Evolutionary conservation across 2,113 vertebrate genomes (phyloP).

Genomic region (Corvus hawaiiensis): DNA sequence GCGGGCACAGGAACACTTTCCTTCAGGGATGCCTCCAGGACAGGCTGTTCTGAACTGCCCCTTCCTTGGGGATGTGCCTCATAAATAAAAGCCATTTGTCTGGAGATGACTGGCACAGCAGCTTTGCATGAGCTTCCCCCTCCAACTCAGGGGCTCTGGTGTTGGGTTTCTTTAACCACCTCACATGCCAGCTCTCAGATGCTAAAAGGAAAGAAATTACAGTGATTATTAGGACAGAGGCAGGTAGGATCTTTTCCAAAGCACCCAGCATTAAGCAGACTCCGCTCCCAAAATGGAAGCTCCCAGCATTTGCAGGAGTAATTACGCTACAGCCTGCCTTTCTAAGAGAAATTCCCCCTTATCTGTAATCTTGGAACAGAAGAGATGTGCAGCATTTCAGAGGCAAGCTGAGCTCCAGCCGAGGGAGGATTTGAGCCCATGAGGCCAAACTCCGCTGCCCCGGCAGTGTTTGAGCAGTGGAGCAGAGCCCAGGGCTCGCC

Average conservation of each 20-base stretch:
- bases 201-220: not conserved
- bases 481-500: not conserved
- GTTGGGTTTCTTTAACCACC: not conserved
- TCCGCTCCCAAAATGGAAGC: not conserved
- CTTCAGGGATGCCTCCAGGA: not conserved
- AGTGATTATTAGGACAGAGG: not conserved
- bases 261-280: not conserved
- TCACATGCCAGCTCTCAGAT: not conserved
- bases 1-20: accelerated
- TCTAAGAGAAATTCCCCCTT: not conserved
- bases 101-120: not conserved
- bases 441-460: not conserved
- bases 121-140: not conserved
- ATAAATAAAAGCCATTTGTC: not conserved
- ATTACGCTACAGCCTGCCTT: not conserved
- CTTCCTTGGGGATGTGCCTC: not conserved
- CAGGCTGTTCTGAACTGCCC: not conserved
- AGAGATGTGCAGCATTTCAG: not conserved
- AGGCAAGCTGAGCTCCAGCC: not conserved
- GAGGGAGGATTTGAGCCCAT: not conserved
- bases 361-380: not conserved
- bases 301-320: not conserved
- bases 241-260: not conserved
- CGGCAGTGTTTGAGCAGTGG: accelerated
- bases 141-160: not conserved